These are phyloP conservation scores for Troides aeacus DNA, from an alignment of 2,888 invertebrate species.

Conservation along the genomic window DNA sequence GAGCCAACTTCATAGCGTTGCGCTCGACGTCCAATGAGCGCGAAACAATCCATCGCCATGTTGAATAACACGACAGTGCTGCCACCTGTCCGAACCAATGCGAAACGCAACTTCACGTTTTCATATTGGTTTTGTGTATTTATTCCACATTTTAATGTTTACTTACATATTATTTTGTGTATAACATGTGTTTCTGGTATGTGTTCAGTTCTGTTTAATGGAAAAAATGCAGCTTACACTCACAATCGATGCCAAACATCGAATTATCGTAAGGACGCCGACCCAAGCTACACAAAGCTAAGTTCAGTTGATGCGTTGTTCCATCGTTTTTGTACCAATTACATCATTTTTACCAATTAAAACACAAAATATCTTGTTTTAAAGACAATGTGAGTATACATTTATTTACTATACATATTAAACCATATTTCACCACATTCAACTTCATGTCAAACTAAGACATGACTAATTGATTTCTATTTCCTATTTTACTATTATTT, in stretches of 20 bases:
- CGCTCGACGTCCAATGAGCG: constrained; percentile 58
- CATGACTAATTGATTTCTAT: no score
- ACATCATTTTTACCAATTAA: constrained; percentile 18
- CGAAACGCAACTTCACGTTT: constrained; percentile 56
- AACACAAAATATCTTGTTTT: constrained; percentile 2
- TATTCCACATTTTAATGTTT: constrained; percentile 51
- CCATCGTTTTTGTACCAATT: constrained; percentile 35
- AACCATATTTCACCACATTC: neutral
- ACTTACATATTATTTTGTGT: constrained; percentile 40
- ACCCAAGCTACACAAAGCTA: constrained; percentile 53
- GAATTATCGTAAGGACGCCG: constrained; percentile 54
- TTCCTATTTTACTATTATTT: no score
- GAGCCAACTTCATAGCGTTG: constrained; percentile 67
- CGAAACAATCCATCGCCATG: constrained; percentile 69
- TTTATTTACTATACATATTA: neutral
- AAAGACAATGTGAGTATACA: neutral
- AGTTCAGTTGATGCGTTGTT: constrained; percentile 54
- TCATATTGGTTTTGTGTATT: constrained; percentile 64
- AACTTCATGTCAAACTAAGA: neutral
- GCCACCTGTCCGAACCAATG: constrained; percentile 67
- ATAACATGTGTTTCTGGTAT: constrained; percentile 49
- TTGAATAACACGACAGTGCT: constrained; percentile 62
- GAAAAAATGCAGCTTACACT: constrained; percentile 38
- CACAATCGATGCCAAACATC: constrained; percentile 45
- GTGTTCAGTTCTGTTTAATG: constrained; percentile 41